phyloP scores from a whole-genome alignment of 2,113 vertebrate genomes.

The Piprites chloris region DNA sequence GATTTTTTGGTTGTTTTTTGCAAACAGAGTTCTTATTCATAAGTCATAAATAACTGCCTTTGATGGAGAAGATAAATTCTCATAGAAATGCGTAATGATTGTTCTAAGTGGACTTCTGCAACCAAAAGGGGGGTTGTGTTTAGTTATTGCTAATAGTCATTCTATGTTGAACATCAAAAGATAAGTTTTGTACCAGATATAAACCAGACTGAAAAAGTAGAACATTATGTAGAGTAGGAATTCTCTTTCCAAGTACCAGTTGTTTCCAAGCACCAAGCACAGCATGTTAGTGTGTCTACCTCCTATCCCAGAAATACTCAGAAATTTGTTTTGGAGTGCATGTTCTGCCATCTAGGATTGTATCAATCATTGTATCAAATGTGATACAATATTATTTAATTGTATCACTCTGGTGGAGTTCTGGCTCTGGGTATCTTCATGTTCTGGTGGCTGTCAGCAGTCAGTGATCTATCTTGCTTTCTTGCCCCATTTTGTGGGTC shows the following conservation, averaged over 20 bases:
- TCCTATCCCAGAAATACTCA: background rate
- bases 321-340: background rate
- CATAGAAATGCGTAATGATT: background rate
- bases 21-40: constrained; percentile 24
- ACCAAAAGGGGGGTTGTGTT: background rate
- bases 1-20: background rate
- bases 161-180: background rate
- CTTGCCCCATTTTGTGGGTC: background rate
- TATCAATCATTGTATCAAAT: too few species aligned
- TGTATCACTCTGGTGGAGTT: background rate
- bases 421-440: background rate
- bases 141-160: background rate
- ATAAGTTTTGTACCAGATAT: background rate
- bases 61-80: background rate
- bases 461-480: background rate
- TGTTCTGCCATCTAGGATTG: background rate
- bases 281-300: background rate
- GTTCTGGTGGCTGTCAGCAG: background rate
- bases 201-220: background rate
- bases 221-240: background rate
- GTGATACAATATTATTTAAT: background rate
- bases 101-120: background rate
- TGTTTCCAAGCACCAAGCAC: too few species aligned
- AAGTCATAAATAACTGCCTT: constrained; percentile 30
- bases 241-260: background rate